phyloP scores from a whole-genome alignment of 2,797 vertebrate species.

The Spinus pinus region DNA sequence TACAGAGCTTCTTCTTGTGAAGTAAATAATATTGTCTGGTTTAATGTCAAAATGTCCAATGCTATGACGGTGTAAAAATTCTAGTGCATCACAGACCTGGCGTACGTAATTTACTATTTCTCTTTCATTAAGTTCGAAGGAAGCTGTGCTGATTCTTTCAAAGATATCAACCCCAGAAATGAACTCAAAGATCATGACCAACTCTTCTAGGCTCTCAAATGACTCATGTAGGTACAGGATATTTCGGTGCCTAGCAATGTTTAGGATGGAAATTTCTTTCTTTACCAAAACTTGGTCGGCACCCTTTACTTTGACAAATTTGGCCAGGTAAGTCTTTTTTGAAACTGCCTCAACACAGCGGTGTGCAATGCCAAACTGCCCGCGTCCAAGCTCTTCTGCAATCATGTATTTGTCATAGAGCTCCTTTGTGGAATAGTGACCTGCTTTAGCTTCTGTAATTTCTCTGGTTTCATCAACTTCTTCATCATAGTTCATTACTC shows the following conservation, averaged over 20 bases:
- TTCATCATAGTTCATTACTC: conserved; percentile 92
- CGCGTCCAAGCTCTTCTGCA: conserved; percentile 95
- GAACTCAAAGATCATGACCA: conserved; percentile 97
- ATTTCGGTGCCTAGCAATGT: conserved; percentile 87
- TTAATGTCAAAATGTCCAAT: conserved; percentile 96
- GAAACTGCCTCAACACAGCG: conserved; percentile 89
- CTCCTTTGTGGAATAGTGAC: conserved; percentile 89
- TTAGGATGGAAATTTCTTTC: conserved; percentile 96
- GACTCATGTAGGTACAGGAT: conserved; percentile 92
- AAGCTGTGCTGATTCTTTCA: conserved; percentile 87
- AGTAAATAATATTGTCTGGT: conserved; percentile 95
- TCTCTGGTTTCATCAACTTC: conserved; percentile 90
- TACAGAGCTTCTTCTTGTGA: conserved; percentile 86
- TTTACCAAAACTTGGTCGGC: conserved; percentile 94
- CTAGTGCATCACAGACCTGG: conserved; percentile 92
- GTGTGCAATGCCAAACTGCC: conserved; percentile 95
- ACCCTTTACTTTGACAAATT: conserved; percentile 97
- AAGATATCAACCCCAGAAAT: conserved; percentile 96
- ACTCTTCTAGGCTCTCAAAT: conserved; percentile 95
- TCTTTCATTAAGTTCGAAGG: conserved; percentile 92
- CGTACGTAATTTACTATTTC: conserved; percentile 89
- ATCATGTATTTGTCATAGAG: conserved; percentile 93
- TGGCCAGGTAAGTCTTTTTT: conserved; percentile 97
- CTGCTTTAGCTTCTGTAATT: conserved; percentile 83
- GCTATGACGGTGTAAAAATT: conserved; percentile 88